Conservation (phyloP, 2,888 invertebrate genomes). For the Drosophila pegasa region DNA sequence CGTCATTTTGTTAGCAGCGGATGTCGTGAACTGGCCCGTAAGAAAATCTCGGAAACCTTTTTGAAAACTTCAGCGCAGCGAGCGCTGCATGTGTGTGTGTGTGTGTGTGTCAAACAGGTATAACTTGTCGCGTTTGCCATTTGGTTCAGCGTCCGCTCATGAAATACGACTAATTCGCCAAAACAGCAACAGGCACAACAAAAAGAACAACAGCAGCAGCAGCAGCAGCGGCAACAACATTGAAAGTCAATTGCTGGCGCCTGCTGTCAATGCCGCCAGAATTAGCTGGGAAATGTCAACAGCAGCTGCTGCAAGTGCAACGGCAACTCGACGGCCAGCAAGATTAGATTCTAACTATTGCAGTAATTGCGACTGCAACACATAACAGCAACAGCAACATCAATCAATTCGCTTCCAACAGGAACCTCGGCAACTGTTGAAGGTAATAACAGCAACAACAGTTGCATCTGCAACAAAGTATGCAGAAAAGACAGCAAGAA, state of each 20-base stretch:
- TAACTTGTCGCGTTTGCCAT: constrained; percentile 61
- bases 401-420: not conserved
- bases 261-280: constrained; percentile 51
- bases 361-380: not conserved
- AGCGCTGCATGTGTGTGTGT: constrained; percentile 4
- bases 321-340: not conserved
- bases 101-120: constrained; percentile 58
- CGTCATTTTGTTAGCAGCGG: constrained; percentile 63
- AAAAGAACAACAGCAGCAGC: constrained; percentile 7
- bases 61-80: constrained; percentile 52
- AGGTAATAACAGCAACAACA: not conserved
- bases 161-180: constrained; percentile 49
- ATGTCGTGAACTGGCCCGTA: constrained; percentile 53
- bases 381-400: not conserved
- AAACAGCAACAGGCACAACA: constrained; percentile 29
- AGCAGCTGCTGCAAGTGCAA: not conserved
- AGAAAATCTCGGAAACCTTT: constrained; percentile 70
- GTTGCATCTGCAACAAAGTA: not conserved
- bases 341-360: too few relatives aligned
- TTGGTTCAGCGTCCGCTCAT: constrained; percentile 73
- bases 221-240: constrained; percentile 7
- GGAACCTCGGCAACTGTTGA: not conserved
- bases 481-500: not conserved
- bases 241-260: constrained; percentile 24
- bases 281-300: constrained; percentile 45